Evolutionary conservation across 2,113 vertebrate species (phyloP).

Genomic region (Xiphophorus couchianus): DNA sequence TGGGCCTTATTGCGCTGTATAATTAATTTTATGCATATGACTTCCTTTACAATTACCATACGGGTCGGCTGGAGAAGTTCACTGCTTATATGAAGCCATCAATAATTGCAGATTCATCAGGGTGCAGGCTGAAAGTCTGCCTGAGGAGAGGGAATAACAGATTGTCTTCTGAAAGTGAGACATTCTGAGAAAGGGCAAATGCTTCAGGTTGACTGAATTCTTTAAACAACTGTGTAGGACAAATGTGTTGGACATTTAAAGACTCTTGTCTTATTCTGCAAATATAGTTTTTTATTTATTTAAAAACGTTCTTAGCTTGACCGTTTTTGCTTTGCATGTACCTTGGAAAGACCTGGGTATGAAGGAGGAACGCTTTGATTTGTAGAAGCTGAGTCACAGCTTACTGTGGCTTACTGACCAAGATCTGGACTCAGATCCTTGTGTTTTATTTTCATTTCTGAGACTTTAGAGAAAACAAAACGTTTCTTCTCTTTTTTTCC

Average conservation of each 20-base stretch:
- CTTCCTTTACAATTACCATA: slow-evolving; percentile 91
- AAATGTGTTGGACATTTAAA: slow-evolving; percentile 57
- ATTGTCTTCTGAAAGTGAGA: slow-evolving; percentile 52
- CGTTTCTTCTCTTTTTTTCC: too few relatives aligned
- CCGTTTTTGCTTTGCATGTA: not conserved
- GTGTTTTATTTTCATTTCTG: too few relatives aligned
- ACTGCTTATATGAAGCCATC: slow-evolving; percentile 83
- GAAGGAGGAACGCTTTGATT: not conserved
- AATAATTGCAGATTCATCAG: slow-evolving; percentile 81
- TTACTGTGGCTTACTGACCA: not conserved
- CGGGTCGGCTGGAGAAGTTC: slow-evolving; percentile 81
- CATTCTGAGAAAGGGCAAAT: slow-evolving; percentile 67
- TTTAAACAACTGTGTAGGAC: slow-evolving; percentile 53
- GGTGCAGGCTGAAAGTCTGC: slow-evolving; percentile 59
- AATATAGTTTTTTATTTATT: not conserved
- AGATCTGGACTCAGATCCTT: not conserved
- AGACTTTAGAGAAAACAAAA: too few relatives aligned
- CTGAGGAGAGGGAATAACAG: slow-evolving; percentile 25
- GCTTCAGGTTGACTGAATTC: slow-evolving; percentile 57
- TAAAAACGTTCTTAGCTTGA: not conserved
- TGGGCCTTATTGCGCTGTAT: slow-evolving; percentile 86
- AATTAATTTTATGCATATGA: slow-evolving; percentile 97
- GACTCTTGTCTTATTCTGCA: slow-evolving; percentile 4
- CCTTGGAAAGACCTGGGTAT: not conserved
- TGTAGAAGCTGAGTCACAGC: not conserved